phyloP scores from a whole-genome alignment of 2,113 vertebrate species.

The Aythya baeri region DNA sequence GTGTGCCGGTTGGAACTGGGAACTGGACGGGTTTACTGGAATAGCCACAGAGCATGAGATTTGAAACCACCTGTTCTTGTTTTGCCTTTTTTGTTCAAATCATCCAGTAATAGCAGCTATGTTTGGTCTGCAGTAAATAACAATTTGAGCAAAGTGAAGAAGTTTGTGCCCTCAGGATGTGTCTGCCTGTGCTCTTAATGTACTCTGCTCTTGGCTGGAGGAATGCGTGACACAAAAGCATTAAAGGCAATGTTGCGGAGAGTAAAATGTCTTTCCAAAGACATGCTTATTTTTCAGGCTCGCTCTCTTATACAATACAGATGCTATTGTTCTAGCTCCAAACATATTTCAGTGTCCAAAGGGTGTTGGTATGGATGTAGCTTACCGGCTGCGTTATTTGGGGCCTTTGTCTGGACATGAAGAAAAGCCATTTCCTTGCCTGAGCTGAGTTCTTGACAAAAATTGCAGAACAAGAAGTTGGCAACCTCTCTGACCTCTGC shows the following conservation, averaged over 20 bases:
- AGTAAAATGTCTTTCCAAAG: background rate
- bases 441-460: background rate
- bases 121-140: conserved; percentile 15
- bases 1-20: background rate
- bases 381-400: background rate
- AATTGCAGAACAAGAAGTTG: background rate
- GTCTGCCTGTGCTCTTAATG: background rate
- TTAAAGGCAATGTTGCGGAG: background rate
- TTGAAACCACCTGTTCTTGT: background rate
- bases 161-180: background rate
- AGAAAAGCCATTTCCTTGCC: background rate
- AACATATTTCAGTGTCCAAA: background rate
- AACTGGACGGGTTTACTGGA: background rate
- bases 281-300: conserved; percentile 4
- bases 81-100: conserved; percentile 24
- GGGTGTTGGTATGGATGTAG: background rate
- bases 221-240: background rate
- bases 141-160: conserved; percentile 6
- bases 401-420: background rate
- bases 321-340: background rate
- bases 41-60: background rate
- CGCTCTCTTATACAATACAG: background rate
- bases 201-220: background rate
- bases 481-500: background rate
- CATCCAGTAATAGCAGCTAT: background rate